Evolutionary conservation across 2,797 vertebrate genomes (phyloP), one percentile per base, ranked within the genome.

Genomic region (Sebastes vulpes): DNA sequence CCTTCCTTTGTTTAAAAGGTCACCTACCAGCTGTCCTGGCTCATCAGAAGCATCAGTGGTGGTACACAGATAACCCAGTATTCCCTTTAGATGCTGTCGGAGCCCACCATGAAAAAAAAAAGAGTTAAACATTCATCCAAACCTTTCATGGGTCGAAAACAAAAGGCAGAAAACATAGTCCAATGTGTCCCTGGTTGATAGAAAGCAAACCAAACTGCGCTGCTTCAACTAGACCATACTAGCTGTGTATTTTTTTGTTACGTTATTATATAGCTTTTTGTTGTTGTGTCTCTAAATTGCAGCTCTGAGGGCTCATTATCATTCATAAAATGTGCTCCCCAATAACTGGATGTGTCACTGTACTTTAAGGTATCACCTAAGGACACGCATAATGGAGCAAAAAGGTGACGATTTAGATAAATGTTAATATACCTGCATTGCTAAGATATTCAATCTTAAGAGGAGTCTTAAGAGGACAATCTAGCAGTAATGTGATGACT

Each of bases 41-140:
- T 35, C 21, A 26, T 63, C 59, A 57, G 20, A 65, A 60, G 58
- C 20, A 31, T 52, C 53, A 12, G 5, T 59, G 67, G 35, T 52
- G 8, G 4, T 29, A 29, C 28, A 32, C 48, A 68, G 28, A 71
- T 38, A 42, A 59, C 4, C 20, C n/a, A 21, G 25, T 10, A n/a
- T 57, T 69, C 59, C 8, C n/a, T 63, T 63, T 53, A 59, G 68
- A 61, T 80, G 80, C 72, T 48, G 67, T 63, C 53, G 31, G 60
- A 57, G 64, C 20, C 50, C 16, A 67, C 38, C 50, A 26, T 26
- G 26, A 72, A 38, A 78, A 52, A 38, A 31, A 42, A 21, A 68
- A 65, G 1, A 65, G 6, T 42, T 48, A n/a, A 80, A 87, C 83
- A 85, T 90, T 88, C 76, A 90, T 85, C 16, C 61, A 68, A 73